A percentile compares a stretch with the other conserved stretches of the same genome.
phyloP scores from a whole-genome alignment of 2,888 invertebrate genomes.

The Hydrotaea cyrtoneurina region DNA sequence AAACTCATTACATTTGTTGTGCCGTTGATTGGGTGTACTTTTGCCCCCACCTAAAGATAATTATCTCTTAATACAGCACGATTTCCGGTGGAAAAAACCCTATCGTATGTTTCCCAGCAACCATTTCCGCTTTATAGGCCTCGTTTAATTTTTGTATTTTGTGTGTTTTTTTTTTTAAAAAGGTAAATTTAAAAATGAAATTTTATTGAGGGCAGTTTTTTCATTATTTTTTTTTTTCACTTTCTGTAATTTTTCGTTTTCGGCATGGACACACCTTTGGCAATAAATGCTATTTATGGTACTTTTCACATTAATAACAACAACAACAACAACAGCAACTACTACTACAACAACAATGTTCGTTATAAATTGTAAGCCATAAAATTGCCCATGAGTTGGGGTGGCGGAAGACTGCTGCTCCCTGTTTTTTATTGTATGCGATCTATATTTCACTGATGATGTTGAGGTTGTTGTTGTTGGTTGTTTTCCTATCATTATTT shows the following conservation, averaged over 20 bases:
- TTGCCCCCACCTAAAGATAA: too few species aligned
- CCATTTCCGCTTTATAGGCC: background rate
- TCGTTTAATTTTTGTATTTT: background rate
- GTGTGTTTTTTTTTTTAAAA: background rate
- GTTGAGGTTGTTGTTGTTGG: background rate
- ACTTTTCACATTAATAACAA: background rate
- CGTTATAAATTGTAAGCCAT: background rate
- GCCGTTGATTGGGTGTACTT: too few species aligned
- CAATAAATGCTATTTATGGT: background rate
- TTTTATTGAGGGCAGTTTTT: background rate
- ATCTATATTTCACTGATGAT: constrained; percentile 12
- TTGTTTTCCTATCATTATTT: constrained; percentile 61
- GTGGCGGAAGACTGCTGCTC: constrained; percentile 41
- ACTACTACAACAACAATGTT: background rate
- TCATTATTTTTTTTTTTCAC: background rate
- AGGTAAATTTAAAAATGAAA: background rate
- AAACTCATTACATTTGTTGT: too few species aligned
- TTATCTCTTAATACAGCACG: too few species aligned
- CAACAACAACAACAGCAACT: background rate
- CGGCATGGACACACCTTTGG: constrained; percentile 3
- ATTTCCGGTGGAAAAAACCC: too few species aligned
- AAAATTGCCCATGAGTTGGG: background rate
- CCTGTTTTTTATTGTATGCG: constrained; percentile 39
- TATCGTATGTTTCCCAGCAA: too few species aligned
- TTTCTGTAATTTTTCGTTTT: background rate